These are phyloP conservation scores for Marasmarcha lunaedactyla DNA, from an alignment of 2,888 invertebrate species.

Conservation along the genomic window DNA sequence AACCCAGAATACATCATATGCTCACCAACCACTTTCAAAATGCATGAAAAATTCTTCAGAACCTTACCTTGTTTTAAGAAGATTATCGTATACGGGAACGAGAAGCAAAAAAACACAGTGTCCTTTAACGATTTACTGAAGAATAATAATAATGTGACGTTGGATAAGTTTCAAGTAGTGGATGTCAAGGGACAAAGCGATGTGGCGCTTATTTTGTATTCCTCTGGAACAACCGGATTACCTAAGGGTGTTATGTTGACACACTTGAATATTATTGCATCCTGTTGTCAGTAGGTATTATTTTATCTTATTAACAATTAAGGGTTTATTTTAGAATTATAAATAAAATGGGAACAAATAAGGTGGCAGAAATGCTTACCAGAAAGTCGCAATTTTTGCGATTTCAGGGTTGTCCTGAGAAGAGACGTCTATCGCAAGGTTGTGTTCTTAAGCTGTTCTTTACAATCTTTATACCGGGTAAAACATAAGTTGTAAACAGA, in stretches of 20 bases:
- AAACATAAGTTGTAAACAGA: too few relatives aligned
- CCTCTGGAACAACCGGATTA: conserved; percentile 51
- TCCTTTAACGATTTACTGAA: conserved; percentile 28
- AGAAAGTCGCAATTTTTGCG: too few relatives aligned
- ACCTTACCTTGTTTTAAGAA: conserved; percentile 23
- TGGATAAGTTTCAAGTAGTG: conserved; percentile 28
- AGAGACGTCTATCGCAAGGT: too few relatives aligned
- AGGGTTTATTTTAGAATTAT: neutral
- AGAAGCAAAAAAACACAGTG: conserved; percentile 20
- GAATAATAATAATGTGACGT: conserved; percentile 24
- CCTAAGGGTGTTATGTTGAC: conserved; percentile 50
- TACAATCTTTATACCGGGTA: too few relatives aligned
- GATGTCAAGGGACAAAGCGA: conserved; percentile 35
- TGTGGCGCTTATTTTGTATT: conserved; percentile 36
- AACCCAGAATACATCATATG: conserved; percentile 39
- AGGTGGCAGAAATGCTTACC: conserved; percentile 8
- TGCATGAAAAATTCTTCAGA: conserved; percentile 24
- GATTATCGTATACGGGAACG: conserved; percentile 33
- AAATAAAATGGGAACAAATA: neutral
- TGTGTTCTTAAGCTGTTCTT: too few relatives aligned
- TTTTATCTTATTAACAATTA: neutral
- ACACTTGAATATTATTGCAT: conserved; percentile 31
- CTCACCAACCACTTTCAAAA: conserved; percentile 31
- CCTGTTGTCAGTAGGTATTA: conserved; percentile 30
- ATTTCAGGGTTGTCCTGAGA: too few relatives aligned